Evolutionary conservation across 2,113 vertebrate species (phyloP).

Genomic region (Miniopterus natalensis): DNA sequence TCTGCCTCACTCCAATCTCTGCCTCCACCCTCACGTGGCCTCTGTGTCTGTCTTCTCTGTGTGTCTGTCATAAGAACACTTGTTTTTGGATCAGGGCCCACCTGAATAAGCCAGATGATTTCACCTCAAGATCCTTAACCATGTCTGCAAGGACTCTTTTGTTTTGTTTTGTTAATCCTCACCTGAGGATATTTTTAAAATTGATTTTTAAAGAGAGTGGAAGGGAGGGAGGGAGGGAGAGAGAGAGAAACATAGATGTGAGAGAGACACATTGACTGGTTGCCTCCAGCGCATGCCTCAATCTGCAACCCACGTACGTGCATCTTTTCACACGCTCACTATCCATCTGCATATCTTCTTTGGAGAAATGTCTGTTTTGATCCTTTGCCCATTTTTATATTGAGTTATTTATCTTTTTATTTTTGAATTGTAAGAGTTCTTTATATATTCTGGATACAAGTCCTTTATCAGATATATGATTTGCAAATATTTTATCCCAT

Average conservation of each 20-base stretch:
- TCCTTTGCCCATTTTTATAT: not conserved
- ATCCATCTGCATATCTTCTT: not conserved
- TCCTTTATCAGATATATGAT: not conserved
- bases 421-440: not conserved
- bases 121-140: not conserved
- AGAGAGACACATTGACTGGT: too few relatives aligned
- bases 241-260: too few relatives aligned
- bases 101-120: not conserved
- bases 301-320: too few relatives aligned
- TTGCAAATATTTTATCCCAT: not conserved
- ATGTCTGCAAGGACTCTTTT: not conserved
- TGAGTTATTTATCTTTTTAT: not conserved
- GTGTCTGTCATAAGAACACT: not conserved
- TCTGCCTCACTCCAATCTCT: not conserved
- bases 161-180: too few relatives aligned
- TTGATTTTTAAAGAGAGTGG: too few relatives aligned
- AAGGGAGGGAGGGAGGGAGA: too few relatives aligned
- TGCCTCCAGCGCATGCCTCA: too few relatives aligned
- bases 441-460: not conserved
- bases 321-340: not conserved
- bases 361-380: slow-evolving; percentile 22
- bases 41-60: not conserved
- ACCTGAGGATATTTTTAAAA: too few relatives aligned
- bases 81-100: not conserved
- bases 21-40: not conserved